Base-by-base conservation (phyloP, 2,888 invertebrate genomes). In the Xanthia icteritia region DNA sequence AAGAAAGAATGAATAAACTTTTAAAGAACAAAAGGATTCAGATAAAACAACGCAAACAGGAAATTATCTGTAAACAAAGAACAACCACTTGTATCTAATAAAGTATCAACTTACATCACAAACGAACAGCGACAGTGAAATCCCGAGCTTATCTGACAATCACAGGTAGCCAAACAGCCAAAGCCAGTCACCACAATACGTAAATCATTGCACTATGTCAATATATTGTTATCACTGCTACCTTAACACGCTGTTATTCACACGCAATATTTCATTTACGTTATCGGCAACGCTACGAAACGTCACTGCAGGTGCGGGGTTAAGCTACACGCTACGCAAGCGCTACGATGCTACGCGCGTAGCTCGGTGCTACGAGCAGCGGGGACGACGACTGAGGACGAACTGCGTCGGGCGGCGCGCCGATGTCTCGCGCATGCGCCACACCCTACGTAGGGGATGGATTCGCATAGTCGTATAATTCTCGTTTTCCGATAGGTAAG, bases 361-460 rank as follows among this genome's bases (percentile, higher is more conserved):
- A 91, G 90, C 76, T 72, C 81, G 77, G 68, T 73, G 86, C 90
- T 92, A 91, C 93, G 92, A 84, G 88, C 84, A 89, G 79, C 86
- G 83, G 81, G 87, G 90, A 86, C 90, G 92, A 91, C 88, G 90
- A 83, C 88, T 85, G 90, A 86, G 83, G 90, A 89, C 88, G 89
- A 92, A 95, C 95, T 95, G 95, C 95, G 96, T 91, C 89, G 93
- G 91, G 92, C 89, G 91, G 91, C 90, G 91, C 93, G 91, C 86
- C 89, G 86, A 68, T 71, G 75, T 77, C 75, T 87, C 91, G 93
- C 95, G 95, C 95, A 92, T 93, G 95, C 94, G 95, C 92, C 87
- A 90, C 89, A 72, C 64, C 73, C 77, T 87, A 84, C 86, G 84
- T 89, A 84, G 86, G 88, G 89, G 88, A 87, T 90, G 83, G 88